These are phyloP conservation scores for Selenia dentaria DNA, from an alignment of 2,888 invertebrate species.

Conservation along the genomic window DNA sequence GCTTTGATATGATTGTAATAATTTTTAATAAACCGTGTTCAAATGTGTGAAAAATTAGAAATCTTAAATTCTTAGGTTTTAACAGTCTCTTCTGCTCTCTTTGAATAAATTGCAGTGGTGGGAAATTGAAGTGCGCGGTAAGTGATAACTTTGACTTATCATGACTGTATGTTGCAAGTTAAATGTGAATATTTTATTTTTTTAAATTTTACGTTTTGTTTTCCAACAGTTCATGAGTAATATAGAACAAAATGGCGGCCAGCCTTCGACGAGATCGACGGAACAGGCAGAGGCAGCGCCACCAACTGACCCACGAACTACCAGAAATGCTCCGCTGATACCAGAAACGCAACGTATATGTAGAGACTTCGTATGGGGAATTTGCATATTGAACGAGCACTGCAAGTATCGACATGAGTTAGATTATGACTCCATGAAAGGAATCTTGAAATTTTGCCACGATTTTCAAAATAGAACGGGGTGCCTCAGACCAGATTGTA, in stretches of 20 bases:
- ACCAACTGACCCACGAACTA: constrained; percentile 41
- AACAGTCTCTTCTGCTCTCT: too few relatives aligned
- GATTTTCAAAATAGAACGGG: constrained; percentile 67
- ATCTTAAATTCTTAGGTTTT: too few relatives aligned
- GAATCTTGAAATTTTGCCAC: constrained; percentile 67
- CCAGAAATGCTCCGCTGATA: constrained; percentile 32
- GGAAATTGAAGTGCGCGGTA: too few relatives aligned
- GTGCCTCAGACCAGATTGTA: constrained; percentile 61
- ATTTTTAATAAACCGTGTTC: too few relatives aligned
- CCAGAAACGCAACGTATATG: constrained; percentile 45
- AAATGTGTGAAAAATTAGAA: too few relatives aligned
- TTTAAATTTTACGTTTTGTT: constrained; percentile 3
- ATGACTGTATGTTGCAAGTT: too few relatives aligned
- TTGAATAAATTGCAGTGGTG: too few relatives aligned
- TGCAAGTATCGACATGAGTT: constrained; percentile 65
- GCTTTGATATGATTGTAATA: too few relatives aligned
- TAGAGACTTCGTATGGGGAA: constrained; percentile 68
- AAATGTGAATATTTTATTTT: background rate
- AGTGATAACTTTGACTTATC: too few relatives aligned
- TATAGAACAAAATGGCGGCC: constrained; percentile 62
- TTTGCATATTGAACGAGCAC: constrained; percentile 56
- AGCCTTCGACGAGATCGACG: constrained; percentile 47
- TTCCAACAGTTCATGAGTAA: constrained; percentile 47
- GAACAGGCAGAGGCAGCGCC: constrained; percentile 45
- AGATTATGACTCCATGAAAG: constrained; percentile 62